Evolutionary conservation across 37 sponge, comb jelly and placozoan genomes (phyloP), one percentile per base, ranked within the genome.

Genomic region (Bolinopsis microptera): DNA sequence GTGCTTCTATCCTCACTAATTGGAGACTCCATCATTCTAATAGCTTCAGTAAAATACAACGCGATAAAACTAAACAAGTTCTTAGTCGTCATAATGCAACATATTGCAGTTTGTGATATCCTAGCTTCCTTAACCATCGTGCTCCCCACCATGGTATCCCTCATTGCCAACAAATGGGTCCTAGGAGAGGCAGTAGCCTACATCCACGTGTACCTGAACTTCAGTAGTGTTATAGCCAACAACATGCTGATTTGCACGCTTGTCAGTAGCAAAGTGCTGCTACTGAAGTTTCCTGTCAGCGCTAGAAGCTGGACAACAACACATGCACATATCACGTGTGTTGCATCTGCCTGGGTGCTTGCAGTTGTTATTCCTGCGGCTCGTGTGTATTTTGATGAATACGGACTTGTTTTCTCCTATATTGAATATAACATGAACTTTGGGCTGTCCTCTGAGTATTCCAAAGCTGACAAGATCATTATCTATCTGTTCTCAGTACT

Each of bases 341-440:
- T 34, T 28, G 35, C 33, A 2, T n/a, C n/a, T n/a, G 36, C 33
- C 33, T 77, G 80, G 80, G 80, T 31, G 80, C 18, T 31, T 32
- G 80, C 80, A 1, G 35, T 32, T 0, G 33, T 77, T 18, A 34
- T 16, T 1, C 80, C 80, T 2, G 80, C 80, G 16, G 36, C 33
- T 31, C 28, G 80, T 21, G 9, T 77, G 34, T 1, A 0, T 1
- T 77, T 28, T 35, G 36, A 77, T 18, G 2, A 77, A 18, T 32
- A 77, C 36, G 80, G 80, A 33, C 80, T 77, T 1, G 34, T 77
- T 1, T 77, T 77, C 80, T 34, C 35, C 36, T 77, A 77, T 18
- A 34, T 77, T 32, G 35, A 77, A 34, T 77, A 77, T 35, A 77
- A 77, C 80, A 77, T 77, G 33, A 32, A 77, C 80, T 77, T 77